A percentile compares a stretch with the other conserved stretches of the same genome.
phyloP scores from a whole-genome alignment of 2,888 invertebrate genomes.

The Macaria liturata region DNA sequence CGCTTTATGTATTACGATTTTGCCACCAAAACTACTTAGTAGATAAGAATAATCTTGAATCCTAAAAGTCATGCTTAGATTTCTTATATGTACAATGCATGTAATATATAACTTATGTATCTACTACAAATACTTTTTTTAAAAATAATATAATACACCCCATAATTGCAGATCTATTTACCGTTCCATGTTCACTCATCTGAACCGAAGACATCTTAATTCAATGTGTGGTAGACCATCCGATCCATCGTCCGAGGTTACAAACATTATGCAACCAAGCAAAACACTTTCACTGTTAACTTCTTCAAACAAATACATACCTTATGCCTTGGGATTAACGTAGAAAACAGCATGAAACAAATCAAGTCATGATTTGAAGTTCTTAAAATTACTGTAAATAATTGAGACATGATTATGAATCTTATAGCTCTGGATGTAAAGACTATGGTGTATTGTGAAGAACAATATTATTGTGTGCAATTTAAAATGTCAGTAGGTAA shows the following conservation, averaged over 20 bases:
- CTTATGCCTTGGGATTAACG: conserved; percentile 33
- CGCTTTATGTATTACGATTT: no score
- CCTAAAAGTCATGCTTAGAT: no score
- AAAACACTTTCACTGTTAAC: conserved; percentile 68
- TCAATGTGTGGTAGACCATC: conserved; percentile 42
- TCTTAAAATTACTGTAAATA: no score
- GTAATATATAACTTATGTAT: no score
- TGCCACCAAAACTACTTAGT: no score
- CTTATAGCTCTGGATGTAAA: conserved; percentile 10
- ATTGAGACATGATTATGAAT: conserved; percentile 12
- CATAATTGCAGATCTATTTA: no score
- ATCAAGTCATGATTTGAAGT: background rate
- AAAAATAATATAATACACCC: no score
- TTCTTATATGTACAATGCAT: no score
- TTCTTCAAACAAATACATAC: conserved; percentile 44
- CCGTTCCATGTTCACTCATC: background rate
- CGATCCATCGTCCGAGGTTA: conserved; percentile 60
- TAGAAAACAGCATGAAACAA: conserved; percentile 7
- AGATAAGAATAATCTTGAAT: no score
- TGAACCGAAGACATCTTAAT: background rate
- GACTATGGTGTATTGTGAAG: background rate
- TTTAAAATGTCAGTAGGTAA: conserved; percentile 10
- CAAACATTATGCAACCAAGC: conserved; percentile 64
- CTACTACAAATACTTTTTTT: no score
- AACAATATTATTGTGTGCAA: conserved; percentile 19